Base-by-base conservation (phyloP, 2,888 invertebrate species). In the Nemurella pictetii region DNA sequence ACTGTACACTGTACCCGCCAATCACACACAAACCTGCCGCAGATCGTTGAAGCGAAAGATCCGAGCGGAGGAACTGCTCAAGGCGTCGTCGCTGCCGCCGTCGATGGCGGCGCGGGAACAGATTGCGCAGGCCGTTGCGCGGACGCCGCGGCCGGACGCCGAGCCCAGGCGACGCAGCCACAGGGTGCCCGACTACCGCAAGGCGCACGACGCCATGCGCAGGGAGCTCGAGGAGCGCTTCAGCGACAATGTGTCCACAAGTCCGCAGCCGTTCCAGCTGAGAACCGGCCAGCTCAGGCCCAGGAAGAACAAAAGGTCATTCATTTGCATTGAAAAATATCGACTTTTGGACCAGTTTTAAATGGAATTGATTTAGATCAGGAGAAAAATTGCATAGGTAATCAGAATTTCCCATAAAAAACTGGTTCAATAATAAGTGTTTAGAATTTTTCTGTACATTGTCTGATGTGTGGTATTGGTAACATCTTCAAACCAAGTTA, bases 61-160 rank as follows among this genome's bases (percentile, higher is more conserved):
- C 72, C 91, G 95, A 85, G 93, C 95, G 0, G 94, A 94, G 87
- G 95, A 95, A 89, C 91, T 95, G 91, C 89, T 95, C 83, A 93
- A 93, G 86, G 92, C 92, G 0, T 92, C 95, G 0, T 93, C 93
- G 55, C 90, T 94, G 85, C 95, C 95, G 0, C 94, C 94, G 0
- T 93, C 93, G 0, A 95, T 95, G 94, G 94, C 94, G 0, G 91
- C 93, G 84, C 90, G 95, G 32, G 94, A 95, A 87, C 80, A 85
- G 32, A 25, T 86, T 29, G 55, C 84, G 5, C 80, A 84, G 82
- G 72, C 72, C n/a, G 83, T 74, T 78, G 82, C 32, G 36, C 73
- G 77, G 74, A 80, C 86, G 2, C 32, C 84, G 0, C 84, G 82
- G 26, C 77, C 77, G 27, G 80, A 81, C n/a, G 75, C 35, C 25